These are phyloP conservation scores for Cantharis nigra DNA, from an alignment of 2,888 invertebrate genomes.

Conservation along the genomic window DNA sequence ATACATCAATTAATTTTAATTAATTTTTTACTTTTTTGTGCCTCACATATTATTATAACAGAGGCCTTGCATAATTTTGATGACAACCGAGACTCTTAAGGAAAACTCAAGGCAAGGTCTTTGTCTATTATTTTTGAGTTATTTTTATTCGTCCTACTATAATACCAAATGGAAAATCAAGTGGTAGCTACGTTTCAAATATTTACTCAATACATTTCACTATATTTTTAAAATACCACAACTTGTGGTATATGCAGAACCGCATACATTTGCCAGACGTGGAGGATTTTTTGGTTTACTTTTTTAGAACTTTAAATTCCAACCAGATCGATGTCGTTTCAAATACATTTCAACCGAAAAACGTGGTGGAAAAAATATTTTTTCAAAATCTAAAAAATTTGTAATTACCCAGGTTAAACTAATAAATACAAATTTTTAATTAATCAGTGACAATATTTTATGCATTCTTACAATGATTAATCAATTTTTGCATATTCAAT, in stretches of 20 bases:
- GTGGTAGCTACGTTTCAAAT: not conserved
- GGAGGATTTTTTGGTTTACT: not conserved
- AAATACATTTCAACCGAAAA: too few relatives aligned
- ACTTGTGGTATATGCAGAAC: not conserved
- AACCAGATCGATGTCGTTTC: not conserved
- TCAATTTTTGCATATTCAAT: not conserved
- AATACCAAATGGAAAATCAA: not conserved
- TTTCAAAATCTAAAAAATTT: not conserved
- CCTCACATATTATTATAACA: not conserved
- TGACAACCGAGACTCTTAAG: conserved; percentile 3
- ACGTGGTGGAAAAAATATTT: too few relatives aligned
- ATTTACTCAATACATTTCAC: not conserved
- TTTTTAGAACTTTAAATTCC: not conserved
- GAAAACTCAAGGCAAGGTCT: conserved; percentile 18
- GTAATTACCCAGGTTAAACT: not conserved
- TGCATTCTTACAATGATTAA: not conserved
- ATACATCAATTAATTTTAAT: not conserved
- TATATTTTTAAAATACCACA: not conserved
- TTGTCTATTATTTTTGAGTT: not conserved
- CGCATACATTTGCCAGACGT: not conserved
- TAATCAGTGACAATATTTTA: not conserved
- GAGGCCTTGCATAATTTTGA: conserved; percentile 13
- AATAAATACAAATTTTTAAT: not conserved
- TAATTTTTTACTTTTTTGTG: not conserved
- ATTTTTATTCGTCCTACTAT: not conserved